A percentile compares a stretch with the other conserved stretches of the same genome.
phyloP scores from a whole-genome alignment of 1,140 invertebrate species.

The Pogonus chalceus region DNA sequence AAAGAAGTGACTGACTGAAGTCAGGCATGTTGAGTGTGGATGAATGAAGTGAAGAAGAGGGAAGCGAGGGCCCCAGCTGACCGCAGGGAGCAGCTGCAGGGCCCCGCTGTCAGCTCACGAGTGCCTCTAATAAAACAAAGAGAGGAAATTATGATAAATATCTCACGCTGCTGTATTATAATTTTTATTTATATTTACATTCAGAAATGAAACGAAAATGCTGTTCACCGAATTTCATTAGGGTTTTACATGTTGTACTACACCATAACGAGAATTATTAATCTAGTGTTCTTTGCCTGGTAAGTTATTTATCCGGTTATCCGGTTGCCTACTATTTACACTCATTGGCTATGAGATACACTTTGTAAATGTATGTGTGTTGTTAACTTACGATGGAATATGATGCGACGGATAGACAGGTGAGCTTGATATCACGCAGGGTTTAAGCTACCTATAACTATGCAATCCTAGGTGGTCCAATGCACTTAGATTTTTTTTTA shows the following conservation, averaged over 20 bases:
- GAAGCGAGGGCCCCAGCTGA: slow-evolving; percentile 25
- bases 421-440: too few relatives aligned
- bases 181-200: slow-evolving; percentile 29
- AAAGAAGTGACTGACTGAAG: neutral
- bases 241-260: neutral
- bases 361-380: too few relatives aligned
- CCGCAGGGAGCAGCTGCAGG: slow-evolving; percentile 24
- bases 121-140: slow-evolving; percentile 30
- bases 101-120: slow-evolving; percentile 21
- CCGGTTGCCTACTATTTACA: too few relatives aligned
- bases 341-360: too few relatives aligned
- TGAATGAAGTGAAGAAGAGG: too few relatives aligned
- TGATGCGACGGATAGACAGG: too few relatives aligned
- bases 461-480: too few relatives aligned
- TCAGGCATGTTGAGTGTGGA: neutral
- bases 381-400: too few relatives aligned
- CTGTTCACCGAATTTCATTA: slow-evolving; percentile 1
- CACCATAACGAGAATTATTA: slow-evolving; percentile 1
- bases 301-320: slow-evolving; percentile 6
- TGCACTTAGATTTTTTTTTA: too few relatives aligned
- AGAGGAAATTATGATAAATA: slow-evolving; percentile 33
- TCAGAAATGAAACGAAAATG: neutral
- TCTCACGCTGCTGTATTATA: slow-evolving; percentile 23
- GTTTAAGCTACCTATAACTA: too few relatives aligned
- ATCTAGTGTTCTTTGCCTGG: neutral